A percentile compares a stretch with the other conserved stretches of the same genome.
Conservation (phyloP, 1,140 invertebrate species). For the Sitobion miscanthi region DNA sequence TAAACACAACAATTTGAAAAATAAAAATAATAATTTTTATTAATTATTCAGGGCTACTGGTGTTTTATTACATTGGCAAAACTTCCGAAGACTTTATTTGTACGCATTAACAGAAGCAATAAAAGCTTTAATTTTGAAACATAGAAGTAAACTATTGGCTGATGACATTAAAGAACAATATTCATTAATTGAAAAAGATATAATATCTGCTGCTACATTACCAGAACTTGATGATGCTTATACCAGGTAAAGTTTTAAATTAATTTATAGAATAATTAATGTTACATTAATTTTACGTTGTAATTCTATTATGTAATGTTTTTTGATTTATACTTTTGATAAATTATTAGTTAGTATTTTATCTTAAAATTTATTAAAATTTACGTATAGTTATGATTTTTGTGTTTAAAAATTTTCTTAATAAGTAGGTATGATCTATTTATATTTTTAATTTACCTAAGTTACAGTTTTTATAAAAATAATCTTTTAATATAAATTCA, state of each 20-base stretch:
- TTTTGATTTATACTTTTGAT: too few relatives aligned
- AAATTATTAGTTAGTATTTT: too few relatives aligned
- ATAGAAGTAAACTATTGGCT: constrained; percentile 77
- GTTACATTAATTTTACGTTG: background rate
- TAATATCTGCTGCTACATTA: constrained; percentile 83
- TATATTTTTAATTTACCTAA: too few relatives aligned
- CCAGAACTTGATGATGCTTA: constrained; percentile 88
- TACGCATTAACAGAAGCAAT: constrained; percentile 92
- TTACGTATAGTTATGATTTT: too few relatives aligned
- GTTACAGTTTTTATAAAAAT: too few relatives aligned
- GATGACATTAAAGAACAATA: constrained; percentile 75
- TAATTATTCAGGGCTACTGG: constrained; percentile 74
- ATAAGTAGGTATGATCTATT: too few relatives aligned
- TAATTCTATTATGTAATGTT: too few relatives aligned
- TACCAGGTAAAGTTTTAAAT: constrained; percentile 68
- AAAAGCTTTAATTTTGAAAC: constrained; percentile 80
- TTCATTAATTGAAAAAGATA: constrained; percentile 77
- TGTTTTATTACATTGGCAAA: constrained; percentile 82
- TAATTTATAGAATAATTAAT: background rate
- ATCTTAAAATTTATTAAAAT: too few relatives aligned
- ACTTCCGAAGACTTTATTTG: constrained; percentile 86
- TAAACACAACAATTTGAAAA: background rate
- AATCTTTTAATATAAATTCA: too few relatives aligned
- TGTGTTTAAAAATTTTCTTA: too few relatives aligned
- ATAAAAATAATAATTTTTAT: constrained; percentile 13